Percentiles rank a stretch among this genome's conserved stretches.
Evolutionary conservation across 2,113 vertebrate genomes (phyloP).

Genomic region (Dunckerocampus dactyliophorus): DNA sequence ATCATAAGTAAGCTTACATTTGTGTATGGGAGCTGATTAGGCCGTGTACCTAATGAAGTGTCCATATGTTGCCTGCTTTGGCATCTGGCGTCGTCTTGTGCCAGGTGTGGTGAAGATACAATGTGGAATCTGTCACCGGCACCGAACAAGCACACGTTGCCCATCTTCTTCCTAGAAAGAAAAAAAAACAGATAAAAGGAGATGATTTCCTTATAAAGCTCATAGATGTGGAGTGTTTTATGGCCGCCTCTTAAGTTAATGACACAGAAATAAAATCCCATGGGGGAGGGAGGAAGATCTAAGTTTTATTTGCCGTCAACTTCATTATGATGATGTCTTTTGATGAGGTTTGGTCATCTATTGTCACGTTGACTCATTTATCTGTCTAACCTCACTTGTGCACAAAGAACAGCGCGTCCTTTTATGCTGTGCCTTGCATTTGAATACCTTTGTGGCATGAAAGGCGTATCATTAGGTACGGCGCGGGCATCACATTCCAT

Average conservation of each 20-base stretch:
- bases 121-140: slow-evolving; percentile 42
- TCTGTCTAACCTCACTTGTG: slow-evolving; percentile 38
- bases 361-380: slow-evolving; percentile 38
- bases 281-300: slow-evolving; percentile 11
- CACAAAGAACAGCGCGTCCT: slow-evolving; percentile 37
- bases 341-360: slow-evolving; percentile 44
- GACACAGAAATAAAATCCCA: slow-evolving; percentile 41
- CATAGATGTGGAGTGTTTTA: slow-evolving; percentile 45
- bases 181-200: slow-evolving; percentile 46
- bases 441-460: slow-evolving; percentile 47
- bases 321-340: slow-evolving; percentile 31
- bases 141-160: slow-evolving; percentile 51
- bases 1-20: too few relatives aligned
- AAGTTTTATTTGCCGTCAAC: slow-evolving; percentile 34
- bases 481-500: slow-evolving; percentile 49
- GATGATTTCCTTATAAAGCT: slow-evolving; percentile 59
- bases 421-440: slow-evolving; percentile 29
- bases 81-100: slow-evolving; percentile 58
- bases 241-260: slow-evolving; percentile 39
- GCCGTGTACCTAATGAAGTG: too few relatives aligned
- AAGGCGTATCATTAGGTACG: slow-evolving; percentile 52
- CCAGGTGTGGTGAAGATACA: slow-evolving; percentile 24
- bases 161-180: slow-evolving; percentile 33
- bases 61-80: slow-evolving; percentile 37
- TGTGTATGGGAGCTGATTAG: too few relatives aligned